A percentile compares a stretch with the other conserved stretches of the same genome.
Evolutionary conservation across 1,140 invertebrate genomes (phyloP).

Genomic region (Odontomachus brunneus): DNA sequence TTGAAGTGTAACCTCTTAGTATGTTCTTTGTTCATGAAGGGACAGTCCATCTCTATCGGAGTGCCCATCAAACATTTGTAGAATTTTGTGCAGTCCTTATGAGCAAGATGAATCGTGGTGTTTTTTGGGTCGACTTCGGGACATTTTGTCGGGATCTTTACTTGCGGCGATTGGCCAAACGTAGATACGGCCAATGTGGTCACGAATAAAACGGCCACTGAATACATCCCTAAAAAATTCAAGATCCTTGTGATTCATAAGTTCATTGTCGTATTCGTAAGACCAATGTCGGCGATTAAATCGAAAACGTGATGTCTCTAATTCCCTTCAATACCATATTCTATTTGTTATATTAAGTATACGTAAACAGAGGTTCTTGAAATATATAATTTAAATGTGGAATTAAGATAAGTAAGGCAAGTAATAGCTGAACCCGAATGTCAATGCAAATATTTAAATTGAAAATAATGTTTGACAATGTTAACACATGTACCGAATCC

Average conservation of each 20-base stretch:
- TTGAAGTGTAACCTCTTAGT: slow-evolving; percentile 79
- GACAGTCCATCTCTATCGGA: background rate
- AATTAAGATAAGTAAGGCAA: too few relatives aligned
- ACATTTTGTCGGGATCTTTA: slow-evolving; percentile 45
- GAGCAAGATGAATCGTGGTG: slow-evolving; percentile 53
- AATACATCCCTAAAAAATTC: slow-evolving; percentile 22
- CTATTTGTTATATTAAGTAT: too few relatives aligned
- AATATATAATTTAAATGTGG: too few relatives aligned
- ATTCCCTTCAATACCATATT: too few relatives aligned
- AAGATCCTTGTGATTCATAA: background rate
- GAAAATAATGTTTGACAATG: too few relatives aligned
- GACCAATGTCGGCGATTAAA: background rate
- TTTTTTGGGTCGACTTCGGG: background rate
- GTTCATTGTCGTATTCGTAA: slow-evolving; percentile 2
- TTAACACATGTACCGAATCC: too few relatives aligned
- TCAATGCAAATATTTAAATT: too few relatives aligned
- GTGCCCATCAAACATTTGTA: slow-evolving; percentile 71
- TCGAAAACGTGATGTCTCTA: background rate
- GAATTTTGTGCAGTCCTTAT: slow-evolving; percentile 76
- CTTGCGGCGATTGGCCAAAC: background rate
- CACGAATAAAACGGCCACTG: background rate
- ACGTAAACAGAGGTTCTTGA: too few relatives aligned
- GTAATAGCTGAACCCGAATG: too few relatives aligned
- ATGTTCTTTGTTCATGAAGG: slow-evolving; percentile 62
- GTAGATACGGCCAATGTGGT: background rate